Evolutionary conservation across 2,888 invertebrate genomes (phyloP).

Genomic region (Ormyrus thymus): DNA sequence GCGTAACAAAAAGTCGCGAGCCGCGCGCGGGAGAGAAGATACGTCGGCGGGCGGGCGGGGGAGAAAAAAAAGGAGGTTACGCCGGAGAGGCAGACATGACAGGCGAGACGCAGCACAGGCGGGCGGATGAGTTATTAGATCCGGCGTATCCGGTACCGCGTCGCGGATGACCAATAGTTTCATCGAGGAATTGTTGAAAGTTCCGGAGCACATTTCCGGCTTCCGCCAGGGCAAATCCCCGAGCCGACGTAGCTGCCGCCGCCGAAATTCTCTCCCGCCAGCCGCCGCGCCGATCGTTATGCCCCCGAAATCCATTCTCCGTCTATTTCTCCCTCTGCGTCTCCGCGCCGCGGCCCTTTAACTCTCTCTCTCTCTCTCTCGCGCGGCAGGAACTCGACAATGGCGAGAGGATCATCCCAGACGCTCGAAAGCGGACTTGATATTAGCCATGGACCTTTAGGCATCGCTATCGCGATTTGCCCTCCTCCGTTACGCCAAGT

Average conservation of each 20-base stretch:
- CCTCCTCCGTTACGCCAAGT: slow-evolving; percentile 31
- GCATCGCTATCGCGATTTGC: slow-evolving; percentile 22
- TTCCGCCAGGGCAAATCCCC: slow-evolving; percentile 66
- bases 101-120: slow-evolving; percentile 62
- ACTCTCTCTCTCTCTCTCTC: slow-evolving; percentile 15
- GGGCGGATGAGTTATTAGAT: slow-evolving; percentile 74
- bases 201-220: slow-evolving; percentile 76
- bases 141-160: slow-evolving; percentile 74
- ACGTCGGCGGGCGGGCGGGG: background rate
- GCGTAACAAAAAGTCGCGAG: background rate
- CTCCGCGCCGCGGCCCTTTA: no score
- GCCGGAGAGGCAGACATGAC: slow-evolving; percentile 32
- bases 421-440: slow-evolving; percentile 18
- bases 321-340: slow-evolving; percentile 10
- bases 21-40: background rate
- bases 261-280: background rate
- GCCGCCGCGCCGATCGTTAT: background rate
- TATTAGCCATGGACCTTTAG: slow-evolving; percentile 27
- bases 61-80: slow-evolving; percentile 39
- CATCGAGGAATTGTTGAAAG: slow-evolving; percentile 75
- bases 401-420: background rate
- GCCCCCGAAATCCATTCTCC: slow-evolving; percentile 15
- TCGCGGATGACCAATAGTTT: slow-evolving; percentile 75
- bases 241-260: background rate
- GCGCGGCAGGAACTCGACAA: background rate